Evolutionary conservation across 2,797 vertebrate species (phyloP).

Genomic region (Jordanella pulchra): DNA sequence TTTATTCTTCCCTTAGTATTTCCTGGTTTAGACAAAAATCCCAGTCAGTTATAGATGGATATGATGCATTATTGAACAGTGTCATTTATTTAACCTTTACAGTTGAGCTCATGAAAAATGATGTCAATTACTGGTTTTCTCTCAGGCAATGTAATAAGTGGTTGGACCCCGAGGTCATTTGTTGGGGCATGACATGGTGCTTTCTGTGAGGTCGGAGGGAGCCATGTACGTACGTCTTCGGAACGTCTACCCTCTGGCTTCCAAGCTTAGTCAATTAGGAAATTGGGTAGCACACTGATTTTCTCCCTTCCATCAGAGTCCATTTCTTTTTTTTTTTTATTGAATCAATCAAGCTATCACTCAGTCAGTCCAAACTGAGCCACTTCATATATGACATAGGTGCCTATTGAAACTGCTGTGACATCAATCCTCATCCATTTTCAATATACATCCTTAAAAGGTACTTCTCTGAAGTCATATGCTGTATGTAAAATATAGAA

Average conservation of each 20-base stretch:
- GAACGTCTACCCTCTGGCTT: slow-evolving; percentile 51
- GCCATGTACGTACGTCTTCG: slow-evolving; percentile 51
- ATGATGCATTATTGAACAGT: slow-evolving; percentile 93
- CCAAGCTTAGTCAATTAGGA: slow-evolving; percentile 59
- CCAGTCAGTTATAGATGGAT: slow-evolving; percentile 90
- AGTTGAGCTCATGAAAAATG: slow-evolving; percentile 91
- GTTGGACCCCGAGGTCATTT: slow-evolving; percentile 76
- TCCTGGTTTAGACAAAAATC: slow-evolving; percentile 53
- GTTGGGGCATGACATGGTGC: slow-evolving; percentile 68
- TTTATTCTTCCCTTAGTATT: slow-evolving; percentile 53
- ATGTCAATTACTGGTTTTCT: slow-evolving; percentile 93
- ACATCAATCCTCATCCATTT: slow-evolving; percentile 73
- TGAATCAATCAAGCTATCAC: slow-evolving; percentile 65
- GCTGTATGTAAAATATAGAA: slow-evolving; percentile 37
- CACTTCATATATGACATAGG: slow-evolving; percentile 60
- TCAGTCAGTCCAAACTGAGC: slow-evolving; percentile 62
- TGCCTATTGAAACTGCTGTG: slow-evolving; percentile 61
- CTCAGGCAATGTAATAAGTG: slow-evolving; percentile 82
- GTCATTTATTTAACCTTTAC: slow-evolving; percentile 92
- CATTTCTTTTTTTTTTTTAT: slow-evolving; percentile 55
- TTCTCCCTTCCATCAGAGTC: slow-evolving; percentile 45
- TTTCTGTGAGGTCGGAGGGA: slow-evolving; percentile 61
- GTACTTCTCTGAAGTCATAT: slow-evolving; percentile 42
- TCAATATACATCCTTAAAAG: slow-evolving; percentile 39
- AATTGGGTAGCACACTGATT: slow-evolving; percentile 47